Percentiles rank a stretch among this genome's conserved stretches.
These are phyloP conservation scores for Hormaphis cornu DNA, from an alignment of 1,140 invertebrate genomes.

Conservation along the genomic window DNA sequence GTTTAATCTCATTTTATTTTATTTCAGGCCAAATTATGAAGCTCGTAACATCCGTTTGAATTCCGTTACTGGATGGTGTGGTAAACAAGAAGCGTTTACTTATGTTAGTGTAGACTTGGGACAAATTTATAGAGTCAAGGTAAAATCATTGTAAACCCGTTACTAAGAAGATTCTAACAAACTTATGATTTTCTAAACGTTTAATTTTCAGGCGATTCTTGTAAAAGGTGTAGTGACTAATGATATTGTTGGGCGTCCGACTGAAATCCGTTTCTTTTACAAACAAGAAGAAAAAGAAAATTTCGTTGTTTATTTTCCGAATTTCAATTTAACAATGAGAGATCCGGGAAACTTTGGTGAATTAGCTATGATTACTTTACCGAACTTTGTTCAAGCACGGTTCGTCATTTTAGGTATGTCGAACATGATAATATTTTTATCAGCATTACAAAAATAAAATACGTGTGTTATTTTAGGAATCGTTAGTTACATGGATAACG, in stretches of 20 bases:
- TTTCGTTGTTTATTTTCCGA: slow-evolving; percentile 92
- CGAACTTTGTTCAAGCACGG: slow-evolving; percentile 82
- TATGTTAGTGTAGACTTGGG: slow-evolving; percentile 91
- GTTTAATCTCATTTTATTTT: slow-evolving; percentile 2
- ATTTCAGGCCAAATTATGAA: slow-evolving; percentile 71
- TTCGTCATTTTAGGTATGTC: slow-evolving; percentile 72
- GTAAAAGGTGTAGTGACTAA: slow-evolving; percentile 91
- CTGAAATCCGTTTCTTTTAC: slow-evolving; percentile 93
- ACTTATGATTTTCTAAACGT: not conserved
- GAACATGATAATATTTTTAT: not conserved
- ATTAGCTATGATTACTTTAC: slow-evolving; percentile 87
- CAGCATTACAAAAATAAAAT: slow-evolving; percentile 3
- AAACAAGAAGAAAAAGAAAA: slow-evolving; percentile 87
- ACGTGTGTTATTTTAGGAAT: slow-evolving; percentile 51
- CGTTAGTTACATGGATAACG: slow-evolving; percentile 92
- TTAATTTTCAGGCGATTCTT: slow-evolving; percentile 55
- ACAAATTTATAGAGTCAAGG: slow-evolving; percentile 76
- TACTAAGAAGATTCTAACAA: not conserved
- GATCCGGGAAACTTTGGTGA: slow-evolving; percentile 91
- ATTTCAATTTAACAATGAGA: slow-evolving; percentile 85
- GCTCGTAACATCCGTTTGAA: slow-evolving; percentile 81
- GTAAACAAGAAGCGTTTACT: slow-evolving; percentile 86
- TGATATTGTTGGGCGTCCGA: slow-evolving; percentile 86
- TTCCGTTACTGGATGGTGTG: slow-evolving; percentile 91
- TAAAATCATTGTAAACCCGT: slow-evolving; percentile 35